Base-by-base conservation (phyloP, 2,888 invertebrate genomes). In the Cryptocephalus primarius region DNA sequence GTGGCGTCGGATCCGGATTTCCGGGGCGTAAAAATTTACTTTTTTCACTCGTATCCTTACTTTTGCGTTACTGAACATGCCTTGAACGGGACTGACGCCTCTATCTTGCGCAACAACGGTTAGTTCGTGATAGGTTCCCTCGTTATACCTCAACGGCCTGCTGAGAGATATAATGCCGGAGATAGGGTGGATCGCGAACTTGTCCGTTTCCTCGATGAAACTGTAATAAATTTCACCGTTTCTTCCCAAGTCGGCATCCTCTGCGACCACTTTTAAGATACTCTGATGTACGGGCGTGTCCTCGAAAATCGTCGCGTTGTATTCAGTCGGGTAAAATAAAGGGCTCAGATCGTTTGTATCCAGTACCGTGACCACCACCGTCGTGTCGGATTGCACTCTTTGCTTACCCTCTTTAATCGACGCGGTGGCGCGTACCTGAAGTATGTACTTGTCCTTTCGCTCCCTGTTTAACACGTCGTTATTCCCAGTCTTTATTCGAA, bases 181-280 rank as follows among this genome's bases (percentile, higher is more conserved):
- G 45, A 91, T 88, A 1, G 95, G 93, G 70, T 97, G 93, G 47
- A 99, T 83, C 33, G 91, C 86, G 67, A 96, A 97, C 60, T 82
- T 83, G 62, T 88, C 85, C 40, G 85, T 88, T 48, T 80, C 77
- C 57, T 88, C 83, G 43, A 80, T 75, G 61, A 97, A 83, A 67
- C 91, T 93, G 72, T 95, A 97, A 72, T 96, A 96, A 59, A 97
- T 90, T 73, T 96, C 93, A 1, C 95, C 94, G 69, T 97, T 97
- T 59, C 91, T 77, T 2, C 96, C 97, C 33, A 90, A 75, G 69
- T 99, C 97, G 4, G 97, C 95, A 72, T 99, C 97, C 63, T 92
- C 93, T 0, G 96, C 97, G 33, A 82, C 74, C 43, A 90, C 88
- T 62, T 77, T 80, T 34, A 85, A 71, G 48, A 94, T 79, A 66